Percentiles rank a stretch among this genome's conserved stretches.
These are phyloP conservation scores for Monodelphis domestica DNA, from an alignment of 2,797 vertebrate species.

Conservation along the genomic window DNA sequence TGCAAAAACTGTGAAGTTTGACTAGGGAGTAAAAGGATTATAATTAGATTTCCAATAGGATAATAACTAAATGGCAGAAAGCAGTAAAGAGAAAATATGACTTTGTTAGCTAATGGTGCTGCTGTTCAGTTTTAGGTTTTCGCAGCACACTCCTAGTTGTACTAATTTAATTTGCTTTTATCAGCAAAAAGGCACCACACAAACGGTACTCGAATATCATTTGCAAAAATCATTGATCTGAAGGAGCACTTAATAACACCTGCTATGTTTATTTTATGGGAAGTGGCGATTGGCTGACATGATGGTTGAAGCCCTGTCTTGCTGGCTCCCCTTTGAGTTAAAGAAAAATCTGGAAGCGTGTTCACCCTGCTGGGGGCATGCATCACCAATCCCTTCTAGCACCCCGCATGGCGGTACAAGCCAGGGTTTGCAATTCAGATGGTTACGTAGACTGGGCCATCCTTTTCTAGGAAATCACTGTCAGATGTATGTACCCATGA, in stretches of 20 bases:
- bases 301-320: constrained; percentile 71
- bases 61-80: constrained; percentile 92
- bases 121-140: constrained; percentile 86
- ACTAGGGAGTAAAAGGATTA: constrained; percentile 93
- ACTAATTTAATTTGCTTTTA: constrained; percentile 88
- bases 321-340: constrained; percentile 57
- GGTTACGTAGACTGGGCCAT: not conserved
- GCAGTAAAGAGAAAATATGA: constrained; percentile 91
- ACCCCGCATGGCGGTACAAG: not conserved
- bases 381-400: not conserved
- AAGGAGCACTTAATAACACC: constrained; percentile 85
- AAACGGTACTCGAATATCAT: constrained; percentile 86
- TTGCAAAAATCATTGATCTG: constrained; percentile 87
- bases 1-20: constrained; percentile 94
- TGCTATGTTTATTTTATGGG: constrained; percentile 84
- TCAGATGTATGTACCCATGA: not conserved
- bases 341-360: constrained; percentile 50
- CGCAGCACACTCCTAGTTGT: constrained; percentile 86
- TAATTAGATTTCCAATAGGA: constrained; percentile 95
- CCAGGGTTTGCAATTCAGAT: constrained; percentile 52
- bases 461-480: not conserved
- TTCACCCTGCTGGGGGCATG: too few relatives aligned
- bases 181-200: constrained; percentile 85
- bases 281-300: constrained; percentile 80
- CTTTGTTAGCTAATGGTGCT: constrained; percentile 89